Evolutionary conservation across 1,140 invertebrate genomes (phyloP), one percentile per base, ranked within the genome.

Genomic region (Leptonema lineaticorne): DNA sequence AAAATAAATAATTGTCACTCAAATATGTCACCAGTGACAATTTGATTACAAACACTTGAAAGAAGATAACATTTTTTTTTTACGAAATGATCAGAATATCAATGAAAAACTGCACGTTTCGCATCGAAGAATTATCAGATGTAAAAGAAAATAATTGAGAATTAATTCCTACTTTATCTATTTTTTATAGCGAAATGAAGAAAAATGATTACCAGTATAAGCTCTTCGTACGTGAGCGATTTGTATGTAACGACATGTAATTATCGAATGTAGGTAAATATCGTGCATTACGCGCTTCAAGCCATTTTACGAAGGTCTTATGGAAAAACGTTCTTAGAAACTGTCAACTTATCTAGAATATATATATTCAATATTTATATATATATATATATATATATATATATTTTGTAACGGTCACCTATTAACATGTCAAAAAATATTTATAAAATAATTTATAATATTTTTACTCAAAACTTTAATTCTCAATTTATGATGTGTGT

Each of bases 231-330:
- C 16, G 37, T 41, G 37, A 41, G 16, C 37, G 16, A 14, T 41
- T 41, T n/a, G n/a, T n/a, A n/a, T n/a, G n/a, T n/a, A n/a, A n/a
- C 14, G 16, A 53, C 50, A 11, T 53, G 50, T 14, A 53, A 53
- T 53, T 53, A 53, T 26, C 27, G 24, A 53, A 53, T 53, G 18
- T 53, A 26, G 50, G 50, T 53, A 53, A 53, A 53, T 24, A 22
- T 22, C 27, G 24, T 24, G 27, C 27, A 22, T 53, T 26, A 53
- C 50, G 11, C 22, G 50, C 50, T 53, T 24, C 2, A 26, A 53
- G 50, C 50, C 14, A 22, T 53, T 53, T 53, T 8, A 14, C 50
- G 50, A 53, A 53, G 50, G 50, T 53, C 50, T 53, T 24, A 7
- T 53, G 1, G 50, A 53, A 53, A 24, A 53, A 53, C 24, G 20